Base-by-base conservation (phyloP, 2,888 invertebrate species). In the Trissoscelio sp. region DNA sequence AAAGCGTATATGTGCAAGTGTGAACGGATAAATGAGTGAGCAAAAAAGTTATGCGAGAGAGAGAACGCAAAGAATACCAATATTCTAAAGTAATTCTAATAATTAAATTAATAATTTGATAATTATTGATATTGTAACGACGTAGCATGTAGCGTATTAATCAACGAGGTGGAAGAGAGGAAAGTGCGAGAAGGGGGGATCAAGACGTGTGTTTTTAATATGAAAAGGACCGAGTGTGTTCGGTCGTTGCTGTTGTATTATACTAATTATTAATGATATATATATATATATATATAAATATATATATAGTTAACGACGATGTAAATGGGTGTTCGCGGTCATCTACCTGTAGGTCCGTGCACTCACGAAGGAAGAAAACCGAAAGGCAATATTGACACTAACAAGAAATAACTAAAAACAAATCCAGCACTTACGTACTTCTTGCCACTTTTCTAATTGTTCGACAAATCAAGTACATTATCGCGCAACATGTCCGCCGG, bases 81-180 rank as follows among this genome's bases (percentile, higher is more conserved):
- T 91, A 91, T 91, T 91, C 91, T 91, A 91, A 91, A 91, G 87
- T 91, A 91, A 91, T 90, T 91, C 91, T 91, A 91, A 91, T 89
- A 87, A 88, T 90, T 90, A 87, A 90, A 90, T 90, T 90, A 89
- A 90, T 89, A 88, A 91, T 91, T 91, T 91, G 90, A 91, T 91
- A 91, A 90, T 91, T 91, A 91, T 90, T 89, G 89, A 91, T 90
- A 90, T 90, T 90, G 91, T 90, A 90, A 89, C 86, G 87, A 89
- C 87, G 88, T 90, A 91, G 90, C 85, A 87, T 86, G 88, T 90
- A 90, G 90, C 85, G 85, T 87, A 89, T 89, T 90, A 89, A 87
- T 86, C 87, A 88, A 87, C 87, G 86, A 86, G 81, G 86, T 75
- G 86, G 83, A 79, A 48, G 85, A 42, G 85, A 79, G 80, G 46